Conservation (phyloP, 64 coral and sea anemone species). For the Stylophora pistillata region DNA sequence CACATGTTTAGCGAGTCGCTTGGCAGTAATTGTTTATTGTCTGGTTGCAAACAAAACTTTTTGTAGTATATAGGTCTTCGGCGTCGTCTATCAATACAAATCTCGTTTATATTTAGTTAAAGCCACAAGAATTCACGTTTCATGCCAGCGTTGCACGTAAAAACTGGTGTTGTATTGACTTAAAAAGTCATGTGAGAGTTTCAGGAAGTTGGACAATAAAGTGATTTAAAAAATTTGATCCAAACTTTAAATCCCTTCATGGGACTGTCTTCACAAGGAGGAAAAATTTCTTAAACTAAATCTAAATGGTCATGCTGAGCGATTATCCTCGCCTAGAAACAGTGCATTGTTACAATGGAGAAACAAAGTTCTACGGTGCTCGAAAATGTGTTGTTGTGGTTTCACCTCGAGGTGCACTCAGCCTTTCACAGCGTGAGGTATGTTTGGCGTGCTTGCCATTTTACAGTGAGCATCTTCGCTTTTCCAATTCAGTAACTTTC, state of each 20-base stretch:
- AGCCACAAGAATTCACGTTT: not conserved
- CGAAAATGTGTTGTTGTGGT: not conserved
- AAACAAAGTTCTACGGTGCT: not conserved
- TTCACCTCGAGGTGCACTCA: not conserved
- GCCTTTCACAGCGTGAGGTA: not conserved
- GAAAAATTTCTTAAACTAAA: not conserved
- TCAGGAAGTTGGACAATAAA: not conserved
- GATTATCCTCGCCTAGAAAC: not conserved
- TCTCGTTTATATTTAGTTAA: not conserved
- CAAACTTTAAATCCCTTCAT: not conserved
- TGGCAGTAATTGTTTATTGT: constrained; percentile 2
- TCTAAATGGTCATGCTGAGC: not conserved
- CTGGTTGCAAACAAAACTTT: constrained; percentile 1
- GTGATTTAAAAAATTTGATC: not conserved
- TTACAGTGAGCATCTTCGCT: not conserved
- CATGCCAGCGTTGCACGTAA: not conserved
- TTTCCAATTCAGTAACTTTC: not conserved
- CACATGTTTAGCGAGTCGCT: constrained; percentile 8
- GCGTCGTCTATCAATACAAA: not conserved
- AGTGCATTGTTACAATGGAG: not conserved
- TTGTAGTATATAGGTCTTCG: not conserved
- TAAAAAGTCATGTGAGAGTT: not conserved
- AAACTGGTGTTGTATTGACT: not conserved
- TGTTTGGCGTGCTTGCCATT: not conserved
- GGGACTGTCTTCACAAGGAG: not conserved